A percentile compares a stretch with the other conserved stretches of the same genome.
These are phyloP conservation scores for Tribolium freemani DNA, from an alignment of 2,888 invertebrate species.

Conservation along the genomic window DNA sequence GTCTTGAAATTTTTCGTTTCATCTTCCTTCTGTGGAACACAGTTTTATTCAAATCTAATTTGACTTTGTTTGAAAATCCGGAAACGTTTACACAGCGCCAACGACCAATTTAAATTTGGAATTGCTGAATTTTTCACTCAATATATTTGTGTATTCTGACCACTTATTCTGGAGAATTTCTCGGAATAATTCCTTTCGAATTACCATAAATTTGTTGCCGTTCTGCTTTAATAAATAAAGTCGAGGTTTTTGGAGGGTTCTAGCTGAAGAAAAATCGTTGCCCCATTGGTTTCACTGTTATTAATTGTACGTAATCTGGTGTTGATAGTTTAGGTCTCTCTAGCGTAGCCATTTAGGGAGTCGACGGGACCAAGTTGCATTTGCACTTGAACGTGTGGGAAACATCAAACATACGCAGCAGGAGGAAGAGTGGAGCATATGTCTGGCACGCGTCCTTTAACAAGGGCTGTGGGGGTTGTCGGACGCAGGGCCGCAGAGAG, in stretches of 20 bases:
- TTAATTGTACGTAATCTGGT: constrained; percentile 40
- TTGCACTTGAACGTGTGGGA: constrained; percentile 64
- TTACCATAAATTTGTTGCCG: constrained; percentile 26
- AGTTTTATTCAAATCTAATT: constrained; percentile 21
- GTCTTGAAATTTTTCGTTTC: constrained; percentile 4
- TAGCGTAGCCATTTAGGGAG: constrained; percentile 52
- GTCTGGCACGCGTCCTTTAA: constrained; percentile 58
- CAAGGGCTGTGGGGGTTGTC: constrained; percentile 57
- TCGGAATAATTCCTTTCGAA: constrained; percentile 21
- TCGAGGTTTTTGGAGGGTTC: too few relatives aligned
- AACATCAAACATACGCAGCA: constrained; percentile 61
- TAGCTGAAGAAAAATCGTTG: background rate
- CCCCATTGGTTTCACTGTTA: constrained; percentile 23
- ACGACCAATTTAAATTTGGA: constrained; percentile 24
- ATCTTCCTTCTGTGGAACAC: background rate
- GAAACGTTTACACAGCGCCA: constrained; percentile 11
- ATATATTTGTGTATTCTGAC: constrained; percentile 28
- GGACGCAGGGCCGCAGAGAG: constrained; percentile 51
- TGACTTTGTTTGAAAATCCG: constrained; percentile 24
- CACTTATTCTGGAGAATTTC: constrained; percentile 7
- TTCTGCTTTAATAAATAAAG: background rate
- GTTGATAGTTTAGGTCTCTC: constrained; percentile 44
- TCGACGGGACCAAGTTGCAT: constrained; percentile 55
- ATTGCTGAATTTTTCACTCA: constrained; percentile 33
- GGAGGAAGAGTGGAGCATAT: constrained; percentile 55